A percentile compares a stretch with the other conserved stretches of the same genome.
These are phyloP conservation scores for Acrossocheilus wenchowensis DNA, from an alignment of 2,797 vertebrate species.

Conservation along the genomic window DNA sequence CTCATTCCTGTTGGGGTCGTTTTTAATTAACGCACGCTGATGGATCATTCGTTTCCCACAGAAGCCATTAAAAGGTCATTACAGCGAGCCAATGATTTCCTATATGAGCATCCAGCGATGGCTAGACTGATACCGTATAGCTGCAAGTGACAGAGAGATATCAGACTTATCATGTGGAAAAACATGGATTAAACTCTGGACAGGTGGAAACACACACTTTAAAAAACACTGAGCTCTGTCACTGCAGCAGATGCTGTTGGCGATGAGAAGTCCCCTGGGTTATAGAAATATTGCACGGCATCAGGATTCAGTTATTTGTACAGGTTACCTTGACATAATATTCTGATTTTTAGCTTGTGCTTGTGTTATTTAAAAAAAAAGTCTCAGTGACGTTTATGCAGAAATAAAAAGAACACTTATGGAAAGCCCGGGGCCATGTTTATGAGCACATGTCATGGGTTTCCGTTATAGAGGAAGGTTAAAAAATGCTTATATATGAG, in stretches of 20 bases:
- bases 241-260: constrained; percentile 11
- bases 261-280: not conserved
- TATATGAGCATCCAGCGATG: constrained; percentile 45
- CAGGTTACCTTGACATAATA: not conserved
- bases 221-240: constrained; percentile 40
- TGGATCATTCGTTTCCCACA: constrained; percentile 55
- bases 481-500: constrained; percentile 40
- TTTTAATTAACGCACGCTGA: constrained; percentile 63
- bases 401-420: not conserved
- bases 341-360: not conserved
- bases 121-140: constrained; percentile 43
- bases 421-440: not conserved
- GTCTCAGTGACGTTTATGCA: not conserved
- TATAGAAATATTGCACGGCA: not conserved
- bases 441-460: not conserved
- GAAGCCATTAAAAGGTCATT: constrained; percentile 60
- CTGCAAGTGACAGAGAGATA: constrained; percentile 25
- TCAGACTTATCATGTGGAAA: constrained; percentile 40
- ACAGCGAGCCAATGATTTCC: constrained; percentile 57
- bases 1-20: constrained; percentile 42
- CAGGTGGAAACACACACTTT: constrained; percentile 38
- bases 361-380: not conserved
- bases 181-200: constrained; percentile 5
- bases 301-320: not conserved
- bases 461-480: constrained; percentile 10